A percentile compares a stretch with the other conserved stretches of the same genome.
These are phyloP conservation scores for Adoxophyes honmai DNA, from an alignment of 1,140 invertebrate species.

Conservation along the genomic window DNA sequence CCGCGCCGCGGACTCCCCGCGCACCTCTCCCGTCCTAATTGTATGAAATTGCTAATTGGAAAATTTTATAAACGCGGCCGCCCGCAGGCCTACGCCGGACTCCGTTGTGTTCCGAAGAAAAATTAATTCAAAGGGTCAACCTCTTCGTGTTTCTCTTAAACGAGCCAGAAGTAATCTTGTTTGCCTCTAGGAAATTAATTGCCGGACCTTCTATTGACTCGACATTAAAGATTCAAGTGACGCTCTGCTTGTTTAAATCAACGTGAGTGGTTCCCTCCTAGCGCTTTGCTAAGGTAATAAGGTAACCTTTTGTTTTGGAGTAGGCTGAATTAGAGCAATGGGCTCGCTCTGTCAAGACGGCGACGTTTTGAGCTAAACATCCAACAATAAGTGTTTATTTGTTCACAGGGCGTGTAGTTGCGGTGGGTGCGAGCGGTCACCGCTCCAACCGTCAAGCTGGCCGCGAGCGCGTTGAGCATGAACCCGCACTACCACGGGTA, in stretches of 20 bases:
- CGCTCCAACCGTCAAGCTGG: slow-evolving; percentile 80
- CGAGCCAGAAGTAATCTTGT: slow-evolving; percentile 15
- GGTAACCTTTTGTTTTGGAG: no score
- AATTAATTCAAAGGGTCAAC: slow-evolving; percentile 43
- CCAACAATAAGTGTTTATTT: slow-evolving; percentile 11
- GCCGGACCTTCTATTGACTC: slow-evolving; percentile 12
- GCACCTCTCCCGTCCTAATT: slow-evolving; percentile 66
- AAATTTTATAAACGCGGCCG: slow-evolving; percentile 75
- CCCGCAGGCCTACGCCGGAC: slow-evolving; percentile 51
- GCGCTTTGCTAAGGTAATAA: not conserved
- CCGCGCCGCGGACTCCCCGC: slow-evolving; percentile 29
- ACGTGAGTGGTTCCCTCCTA: not conserved
- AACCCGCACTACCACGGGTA: slow-evolving; percentile 85
- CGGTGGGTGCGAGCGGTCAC: slow-evolving; percentile 67
- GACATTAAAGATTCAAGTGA: slow-evolving; percentile 14
- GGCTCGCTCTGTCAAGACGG: no score
- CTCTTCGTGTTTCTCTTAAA: slow-evolving; percentile 22
- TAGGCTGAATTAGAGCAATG: no score
- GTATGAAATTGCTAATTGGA: slow-evolving; percentile 77
- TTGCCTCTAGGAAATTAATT: slow-evolving; percentile 14
- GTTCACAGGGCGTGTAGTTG: slow-evolving; percentile 71
- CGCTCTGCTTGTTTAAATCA: slow-evolving; percentile 13
- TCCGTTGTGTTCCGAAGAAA: slow-evolving; percentile 38
- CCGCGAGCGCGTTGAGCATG: slow-evolving; percentile 81
- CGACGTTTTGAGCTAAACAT: no score